Evolutionary conservation across 2,113 vertebrate genomes (phyloP), one percentile per base, ranked within the genome.

Genomic region (Oxyruncus cristatus): DNA sequence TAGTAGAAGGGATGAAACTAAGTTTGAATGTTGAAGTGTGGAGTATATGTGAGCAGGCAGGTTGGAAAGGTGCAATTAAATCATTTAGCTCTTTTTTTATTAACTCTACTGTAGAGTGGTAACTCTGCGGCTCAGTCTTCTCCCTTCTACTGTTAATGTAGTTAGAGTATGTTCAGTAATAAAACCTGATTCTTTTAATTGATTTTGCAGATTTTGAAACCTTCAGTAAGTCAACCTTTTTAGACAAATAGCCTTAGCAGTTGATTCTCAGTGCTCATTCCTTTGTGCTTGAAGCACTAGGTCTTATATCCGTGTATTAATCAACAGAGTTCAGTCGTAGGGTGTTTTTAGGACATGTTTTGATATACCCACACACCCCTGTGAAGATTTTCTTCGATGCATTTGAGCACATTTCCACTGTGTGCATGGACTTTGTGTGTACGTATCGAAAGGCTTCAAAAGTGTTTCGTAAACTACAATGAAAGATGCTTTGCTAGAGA

Each of bases 21-120:
- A 89, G 85, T 93, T 96, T 53, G 87, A 96, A 58, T 39, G 67
- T 77, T 90, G 87, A 95, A 92, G 71, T 78, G 56, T 63, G 84
- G 88, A 71, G 65, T 92, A 33, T 76, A 7, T 88, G 75, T 70
- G 39, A 83, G 92, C 93, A 92, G 91, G 92, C 83, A 92, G 76
- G 53, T 95, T 91, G 84, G 93, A 96, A 97, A 96, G 92, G 95
- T 96, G 67, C 95, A 96, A 95, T 96, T 97, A 96, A 94, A 93
- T 91, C 3, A 24, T 71, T 93, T 93, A 49, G 89, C 85, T 91
- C 44, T 77, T 88, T 87, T 89, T 53, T 84, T 80, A 66, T 85
- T 75, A 90, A 68, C 30, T 73, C 61, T 65, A 5, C 66, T 72
- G n/a, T n/a, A n/a, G 68, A 92, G 70, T 1, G 0, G 72, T 89